These are phyloP conservation scores for Zapornia atra DNA, from an alignment of 2,113 vertebrate genomes.

Conservation along the genomic window DNA sequence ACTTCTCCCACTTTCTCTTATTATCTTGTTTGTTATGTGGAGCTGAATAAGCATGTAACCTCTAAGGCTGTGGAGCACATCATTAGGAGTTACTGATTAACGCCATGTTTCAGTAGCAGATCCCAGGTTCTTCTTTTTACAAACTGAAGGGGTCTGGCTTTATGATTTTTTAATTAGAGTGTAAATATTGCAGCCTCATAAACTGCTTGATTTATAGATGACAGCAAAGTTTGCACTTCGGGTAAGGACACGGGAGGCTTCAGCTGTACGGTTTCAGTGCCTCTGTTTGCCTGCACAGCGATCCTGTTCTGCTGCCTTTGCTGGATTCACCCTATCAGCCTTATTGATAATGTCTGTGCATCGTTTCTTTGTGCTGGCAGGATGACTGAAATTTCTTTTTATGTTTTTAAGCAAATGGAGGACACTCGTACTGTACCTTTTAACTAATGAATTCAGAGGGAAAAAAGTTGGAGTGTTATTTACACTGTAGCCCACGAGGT, in stretches of 20 bases:
- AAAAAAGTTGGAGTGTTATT: background rate
- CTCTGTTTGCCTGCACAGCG: background rate
- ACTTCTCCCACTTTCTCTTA: constrained; percentile 34
- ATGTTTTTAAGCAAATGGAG: background rate
- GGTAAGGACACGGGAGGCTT: constrained; percentile 52
- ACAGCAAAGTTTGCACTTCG: constrained; percentile 76
- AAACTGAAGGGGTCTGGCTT: constrained; percentile 79
- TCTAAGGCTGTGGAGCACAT: constrained; percentile 67
- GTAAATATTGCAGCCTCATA: constrained; percentile 87
- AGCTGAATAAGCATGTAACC: constrained; percentile 57
- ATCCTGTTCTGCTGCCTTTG: background rate
- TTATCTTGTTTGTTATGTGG: constrained; percentile 66
- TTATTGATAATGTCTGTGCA: background rate
- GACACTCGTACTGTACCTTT: background rate
- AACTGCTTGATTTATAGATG: constrained; percentile 86
- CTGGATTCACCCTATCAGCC: background rate
- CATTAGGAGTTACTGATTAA: constrained; percentile 85
- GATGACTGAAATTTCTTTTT: background rate
- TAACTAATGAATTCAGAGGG: background rate
- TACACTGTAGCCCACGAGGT: background rate
- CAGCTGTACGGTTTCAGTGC: constrained; percentile 5
- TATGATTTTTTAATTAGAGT: constrained; percentile 91
- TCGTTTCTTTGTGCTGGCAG: background rate
- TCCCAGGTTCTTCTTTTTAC: constrained; percentile 75
- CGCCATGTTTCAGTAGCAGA: constrained; percentile 67